phyloP scores from a whole-genome alignment of 1,140 invertebrate genomes.

The Grapholita molesta region DNA sequence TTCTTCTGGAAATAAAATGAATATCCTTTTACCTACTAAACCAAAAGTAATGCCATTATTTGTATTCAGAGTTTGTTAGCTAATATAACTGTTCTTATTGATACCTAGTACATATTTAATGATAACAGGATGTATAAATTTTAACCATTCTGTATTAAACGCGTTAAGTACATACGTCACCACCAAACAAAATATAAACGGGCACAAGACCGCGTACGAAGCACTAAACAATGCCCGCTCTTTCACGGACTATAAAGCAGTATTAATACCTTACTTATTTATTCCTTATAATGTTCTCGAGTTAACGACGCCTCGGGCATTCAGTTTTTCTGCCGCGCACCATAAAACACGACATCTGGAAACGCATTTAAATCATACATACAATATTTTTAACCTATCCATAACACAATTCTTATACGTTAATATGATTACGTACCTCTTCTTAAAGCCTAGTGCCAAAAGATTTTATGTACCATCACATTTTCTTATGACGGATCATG shows the following conservation, averaged over 20 bases:
- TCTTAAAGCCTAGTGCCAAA: background rate
- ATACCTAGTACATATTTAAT: too few species aligned
- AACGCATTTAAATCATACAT: slow-evolving; percentile 41
- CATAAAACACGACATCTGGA: slow-evolving; percentile 69
- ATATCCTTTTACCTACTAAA: too few species aligned
- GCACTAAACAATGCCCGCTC: slow-evolving; percentile 57
- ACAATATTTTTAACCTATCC: slow-evolving; percentile 12
- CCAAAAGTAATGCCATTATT: too few species aligned
- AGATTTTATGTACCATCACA: background rate
- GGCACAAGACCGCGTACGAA: slow-evolving; percentile 40
- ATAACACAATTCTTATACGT: background rate
- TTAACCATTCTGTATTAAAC: background rate
- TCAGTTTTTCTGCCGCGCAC: slow-evolving; percentile 63
- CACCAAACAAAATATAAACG: slow-evolving; percentile 38
- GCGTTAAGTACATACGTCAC: slow-evolving; percentile 34
- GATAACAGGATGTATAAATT: too few species aligned
- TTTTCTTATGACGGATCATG: background rate
- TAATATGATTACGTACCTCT: background rate
- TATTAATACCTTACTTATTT: slow-evolving; percentile 72
- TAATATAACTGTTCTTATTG: too few species aligned
- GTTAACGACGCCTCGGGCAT: slow-evolving; percentile 66
- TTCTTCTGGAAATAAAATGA: too few species aligned
- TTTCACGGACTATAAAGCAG: slow-evolving; percentile 70
- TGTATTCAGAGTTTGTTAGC: too few species aligned
- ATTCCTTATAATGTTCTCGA: slow-evolving; percentile 73